Evolutionary conservation across 2,888 invertebrate genomes (phyloP).

Genomic region (Oscheius sp.): DNA sequence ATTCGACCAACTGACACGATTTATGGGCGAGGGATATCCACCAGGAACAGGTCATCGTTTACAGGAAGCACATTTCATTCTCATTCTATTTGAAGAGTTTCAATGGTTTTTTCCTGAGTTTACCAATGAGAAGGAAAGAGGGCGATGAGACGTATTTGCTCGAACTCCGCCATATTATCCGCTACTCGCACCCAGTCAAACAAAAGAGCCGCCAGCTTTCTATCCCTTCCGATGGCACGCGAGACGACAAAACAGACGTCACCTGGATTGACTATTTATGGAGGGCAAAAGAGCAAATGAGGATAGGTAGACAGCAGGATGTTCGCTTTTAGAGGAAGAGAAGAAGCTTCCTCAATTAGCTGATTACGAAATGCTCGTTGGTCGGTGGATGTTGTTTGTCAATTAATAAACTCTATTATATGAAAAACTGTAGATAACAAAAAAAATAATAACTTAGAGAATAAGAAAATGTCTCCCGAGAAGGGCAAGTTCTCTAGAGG

Average conservation of each 20-base stretch:
- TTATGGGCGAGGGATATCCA: not conserved
- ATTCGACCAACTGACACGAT: constrained; percentile 24
- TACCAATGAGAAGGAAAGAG: not conserved
- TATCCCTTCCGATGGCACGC: constrained; percentile 12
- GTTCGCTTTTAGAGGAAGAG: too few relatives aligned
- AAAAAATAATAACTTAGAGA: not conserved
- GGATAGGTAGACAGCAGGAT: too few relatives aligned
- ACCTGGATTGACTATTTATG: not conserved
- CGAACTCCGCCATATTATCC: constrained; percentile 16
- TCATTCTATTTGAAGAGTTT: not conserved
- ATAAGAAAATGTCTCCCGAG: not conserved
- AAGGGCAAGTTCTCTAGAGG: too few relatives aligned
- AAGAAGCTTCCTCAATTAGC: too few relatives aligned
- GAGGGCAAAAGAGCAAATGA: not conserved
- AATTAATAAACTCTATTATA: too few relatives aligned
- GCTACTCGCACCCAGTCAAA: constrained; percentile 17
- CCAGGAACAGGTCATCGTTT: not conserved
- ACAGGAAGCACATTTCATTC: not conserved
- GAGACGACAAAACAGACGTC: constrained; percentile 25
- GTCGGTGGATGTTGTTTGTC: too few relatives aligned
- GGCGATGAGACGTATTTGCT: constrained; percentile 5
- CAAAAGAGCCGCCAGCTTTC: constrained; percentile 18
- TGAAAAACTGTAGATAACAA: not conserved
- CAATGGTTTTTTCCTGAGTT: not conserved
- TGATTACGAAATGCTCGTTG: too few relatives aligned